Evolutionary conservation across 2,797 vertebrate species (phyloP).

Genomic region (Liasis olivaceus): DNA sequence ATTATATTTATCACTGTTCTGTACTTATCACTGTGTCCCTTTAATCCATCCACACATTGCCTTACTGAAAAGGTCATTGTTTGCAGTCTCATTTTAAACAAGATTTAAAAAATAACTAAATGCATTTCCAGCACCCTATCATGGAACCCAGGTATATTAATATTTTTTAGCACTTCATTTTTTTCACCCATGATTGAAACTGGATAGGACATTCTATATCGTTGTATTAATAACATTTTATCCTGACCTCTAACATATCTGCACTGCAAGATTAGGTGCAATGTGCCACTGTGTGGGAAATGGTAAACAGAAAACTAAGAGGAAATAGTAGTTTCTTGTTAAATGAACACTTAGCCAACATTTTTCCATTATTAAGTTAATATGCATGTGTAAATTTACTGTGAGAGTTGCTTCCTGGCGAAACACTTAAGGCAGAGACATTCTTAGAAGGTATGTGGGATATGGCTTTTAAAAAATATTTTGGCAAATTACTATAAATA

Average conservation of each 20-base stretch:
- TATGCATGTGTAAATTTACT: conserved; percentile 68
- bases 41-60: not conserved
- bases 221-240: not conserved
- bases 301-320: conserved; percentile 14
- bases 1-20: not conserved
- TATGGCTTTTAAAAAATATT: not conserved
- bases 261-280: not conserved
- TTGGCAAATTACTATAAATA: conserved; percentile 54
- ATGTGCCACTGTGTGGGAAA: not conserved
- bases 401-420: not conserved
- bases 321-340: conserved; percentile 50
- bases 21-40: not conserved
- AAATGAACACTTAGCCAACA: conserved; percentile 64
- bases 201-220: not conserved
- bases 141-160: not conserved
- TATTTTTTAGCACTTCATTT: not conserved
- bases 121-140: not conserved
- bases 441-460: conserved; percentile 27
- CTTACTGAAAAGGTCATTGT: not conserved
- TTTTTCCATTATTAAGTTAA: conserved; percentile 68
- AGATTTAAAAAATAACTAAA: not conserved
- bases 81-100: not conserved
- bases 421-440: conserved; percentile 36
- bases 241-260: not conserved
- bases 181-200: conserved; percentile 27